Evolutionary conservation across 1,140 invertebrate genomes (phyloP).

Genomic region (Bombus pascuorum): DNA sequence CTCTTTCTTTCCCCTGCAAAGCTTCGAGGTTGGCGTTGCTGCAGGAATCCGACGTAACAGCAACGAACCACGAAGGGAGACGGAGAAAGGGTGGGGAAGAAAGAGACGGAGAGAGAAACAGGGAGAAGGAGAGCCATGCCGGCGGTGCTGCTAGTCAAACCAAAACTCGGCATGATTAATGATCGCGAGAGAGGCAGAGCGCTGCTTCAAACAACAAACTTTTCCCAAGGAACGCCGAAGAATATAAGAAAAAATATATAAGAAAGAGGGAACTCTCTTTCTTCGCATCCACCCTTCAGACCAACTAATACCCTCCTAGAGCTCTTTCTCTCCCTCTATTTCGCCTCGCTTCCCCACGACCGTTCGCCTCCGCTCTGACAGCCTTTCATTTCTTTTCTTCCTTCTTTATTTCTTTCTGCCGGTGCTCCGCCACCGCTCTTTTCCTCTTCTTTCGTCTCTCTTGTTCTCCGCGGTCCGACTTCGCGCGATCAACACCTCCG

Average conservation of each 20-base stretch:
- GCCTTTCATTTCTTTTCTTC: conserved; percentile 67
- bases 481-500: conserved; percentile 33
- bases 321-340: conserved; percentile 71
- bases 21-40: conserved; percentile 34
- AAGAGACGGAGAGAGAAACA: conserved; percentile 31
- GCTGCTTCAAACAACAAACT: conserved; percentile 86
- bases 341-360: conserved; percentile 34
- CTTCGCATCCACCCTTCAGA: conserved; percentile 83
- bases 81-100: conserved; percentile 32
- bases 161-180: conserved; percentile 87
- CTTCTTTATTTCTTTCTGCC: conserved; percentile 59
- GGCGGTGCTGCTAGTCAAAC: conserved; percentile 84
- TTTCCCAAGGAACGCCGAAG: conserved; percentile 84
- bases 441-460: background rate
- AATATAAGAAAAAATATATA: conserved; percentile 84
- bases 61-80: conserved; percentile 55
- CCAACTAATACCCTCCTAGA: conserved; percentile 78
- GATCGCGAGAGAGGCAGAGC: conserved; percentile 81
- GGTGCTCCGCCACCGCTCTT: background rate
- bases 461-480: conserved; percentile 1
- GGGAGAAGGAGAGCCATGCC: conserved; percentile 77
- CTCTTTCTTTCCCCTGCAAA: conserved; percentile 64
- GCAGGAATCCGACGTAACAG: conserved; percentile 66
- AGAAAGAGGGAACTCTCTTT: conserved; percentile 84
- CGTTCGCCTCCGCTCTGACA: conserved; percentile 62